These are phyloP conservation scores for Bothrops jararaca DNA, from an alignment of 2,113 vertebrate species.

Conservation along the genomic window DNA sequence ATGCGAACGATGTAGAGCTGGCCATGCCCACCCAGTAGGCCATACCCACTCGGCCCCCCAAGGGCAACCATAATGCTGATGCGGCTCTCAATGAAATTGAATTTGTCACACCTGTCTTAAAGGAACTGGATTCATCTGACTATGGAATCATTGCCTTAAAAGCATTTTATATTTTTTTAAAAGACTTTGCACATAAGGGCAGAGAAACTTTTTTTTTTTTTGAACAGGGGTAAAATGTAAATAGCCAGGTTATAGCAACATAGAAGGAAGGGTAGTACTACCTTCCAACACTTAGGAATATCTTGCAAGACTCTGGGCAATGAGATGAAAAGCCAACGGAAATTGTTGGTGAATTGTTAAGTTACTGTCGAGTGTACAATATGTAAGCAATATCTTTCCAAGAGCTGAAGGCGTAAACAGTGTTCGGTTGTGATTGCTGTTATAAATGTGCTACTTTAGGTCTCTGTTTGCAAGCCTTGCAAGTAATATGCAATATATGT, in stretches of 20 bases:
- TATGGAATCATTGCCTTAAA: neutral
- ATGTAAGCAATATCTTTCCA: neutral
- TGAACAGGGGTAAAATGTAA: neutral
- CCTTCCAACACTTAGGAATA: neutral
- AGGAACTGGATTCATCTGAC: neutral
- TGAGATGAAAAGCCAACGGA: neutral
- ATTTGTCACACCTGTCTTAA: neutral
- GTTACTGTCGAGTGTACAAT: rapidly evolving
- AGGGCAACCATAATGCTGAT: too few relatives aligned
- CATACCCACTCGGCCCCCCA: too few relatives aligned
- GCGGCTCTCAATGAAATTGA: too few relatives aligned
- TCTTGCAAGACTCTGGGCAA: rapidly evolving
- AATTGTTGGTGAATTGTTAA: neutral
- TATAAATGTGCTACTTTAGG: neutral
- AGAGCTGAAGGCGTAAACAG: neutral
- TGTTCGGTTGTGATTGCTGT: neutral
- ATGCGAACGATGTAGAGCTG: too few relatives aligned
- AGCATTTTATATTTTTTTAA: neutral
- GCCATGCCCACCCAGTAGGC: too few relatives aligned
- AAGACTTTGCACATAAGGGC: too few relatives aligned
- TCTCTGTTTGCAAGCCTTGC: neutral
- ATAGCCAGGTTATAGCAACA: neutral
- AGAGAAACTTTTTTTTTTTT: neutral
- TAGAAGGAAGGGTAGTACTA: neutral
- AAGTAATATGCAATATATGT: neutral